Evolutionary conservation across 1,140 invertebrate species (phyloP), one percentile per base, ranked within the genome.

Genomic region (Pseudoatta argentina): DNA sequence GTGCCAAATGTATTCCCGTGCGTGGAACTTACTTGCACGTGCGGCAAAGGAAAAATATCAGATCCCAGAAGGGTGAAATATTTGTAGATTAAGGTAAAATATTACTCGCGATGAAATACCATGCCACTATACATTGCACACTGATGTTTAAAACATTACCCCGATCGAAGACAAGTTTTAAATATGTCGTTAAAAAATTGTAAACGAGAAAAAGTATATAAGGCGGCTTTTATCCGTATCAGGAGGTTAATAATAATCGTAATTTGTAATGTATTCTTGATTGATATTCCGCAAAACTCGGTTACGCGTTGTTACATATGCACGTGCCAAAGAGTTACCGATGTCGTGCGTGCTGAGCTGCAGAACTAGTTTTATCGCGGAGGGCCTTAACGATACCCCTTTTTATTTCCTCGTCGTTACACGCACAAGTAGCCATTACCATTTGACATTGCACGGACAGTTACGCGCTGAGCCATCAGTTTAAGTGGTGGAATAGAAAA

Each of bases 391-490:
- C 64, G 64, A 79, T 79, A 86, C 67, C 76, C 39, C 64, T 81
- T 71, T 86, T 81, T 51, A 48, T 44, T 86, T 73, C 73, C 73
- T 39, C 75, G 48, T 53, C 14, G 51, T 86, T 57, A 51, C 48
- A 61, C 44, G 39, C 39, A 44, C 78, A 72, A 86, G 67, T 86
- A 79, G 57, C 48, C 30, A 79, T 86, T 69, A 71, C 53, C 63
- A 27, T 73, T 83, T 64, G 48, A 86, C 73, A 83, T 73, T 30
- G 57, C 53, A 27, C 10, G 61, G 72, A 39, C 30, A 21, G 72
- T 51, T 64, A 63, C 44, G 30, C 76, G 61, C 5, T 24, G 16
- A 69, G 51, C n/a, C 39, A 34, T 51, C 30, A n/a, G 1, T 24
- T 48, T 51, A 83, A 83, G 21, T 51, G n/a, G 39, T 51, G 24